Evolutionary conservation across 2,797 vertebrate species (phyloP).

Genomic region (Furcifer pardalis): DNA sequence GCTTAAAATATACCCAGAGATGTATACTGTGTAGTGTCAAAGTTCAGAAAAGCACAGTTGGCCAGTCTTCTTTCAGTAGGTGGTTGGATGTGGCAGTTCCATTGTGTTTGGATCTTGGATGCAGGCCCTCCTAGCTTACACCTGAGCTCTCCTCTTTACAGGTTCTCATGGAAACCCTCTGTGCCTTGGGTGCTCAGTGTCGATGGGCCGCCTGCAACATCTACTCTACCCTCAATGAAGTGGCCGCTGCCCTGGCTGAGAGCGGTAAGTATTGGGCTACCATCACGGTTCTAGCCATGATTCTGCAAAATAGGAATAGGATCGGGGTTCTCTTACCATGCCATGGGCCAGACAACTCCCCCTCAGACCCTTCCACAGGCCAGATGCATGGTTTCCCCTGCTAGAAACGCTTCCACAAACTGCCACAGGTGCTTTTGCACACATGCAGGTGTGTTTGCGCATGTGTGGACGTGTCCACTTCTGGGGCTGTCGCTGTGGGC

Average conservation of each 20-base stretch:
- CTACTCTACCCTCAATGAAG: constrained; percentile 98
- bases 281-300: fast-evolving
- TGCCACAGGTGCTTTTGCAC: too few species aligned
- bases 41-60: not conserved
- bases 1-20: not conserved
- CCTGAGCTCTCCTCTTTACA: constrained; percentile 49
- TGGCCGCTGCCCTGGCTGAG: constrained; percentile 94
- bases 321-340: too few species aligned
- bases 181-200: constrained; percentile 94
- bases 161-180: constrained; percentile 97
- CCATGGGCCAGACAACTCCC: too few species aligned
- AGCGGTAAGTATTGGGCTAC: constrained; percentile 78
- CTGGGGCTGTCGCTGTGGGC: too few species aligned
- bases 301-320: not conserved
- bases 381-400: too few species aligned
- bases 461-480: too few species aligned
- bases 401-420: too few species aligned
- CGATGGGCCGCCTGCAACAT: constrained; percentile 98
- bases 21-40: too few species aligned
- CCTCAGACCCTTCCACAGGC: too few species aligned
- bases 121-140: not conserved
- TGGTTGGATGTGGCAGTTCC: too few species aligned
- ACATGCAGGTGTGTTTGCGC: too few species aligned
- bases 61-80: not conserved
- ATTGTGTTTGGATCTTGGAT: not conserved